Evolutionary conservation across 1,140 invertebrate species (phyloP).

Genomic region (Ylistrum balloti): DNA sequence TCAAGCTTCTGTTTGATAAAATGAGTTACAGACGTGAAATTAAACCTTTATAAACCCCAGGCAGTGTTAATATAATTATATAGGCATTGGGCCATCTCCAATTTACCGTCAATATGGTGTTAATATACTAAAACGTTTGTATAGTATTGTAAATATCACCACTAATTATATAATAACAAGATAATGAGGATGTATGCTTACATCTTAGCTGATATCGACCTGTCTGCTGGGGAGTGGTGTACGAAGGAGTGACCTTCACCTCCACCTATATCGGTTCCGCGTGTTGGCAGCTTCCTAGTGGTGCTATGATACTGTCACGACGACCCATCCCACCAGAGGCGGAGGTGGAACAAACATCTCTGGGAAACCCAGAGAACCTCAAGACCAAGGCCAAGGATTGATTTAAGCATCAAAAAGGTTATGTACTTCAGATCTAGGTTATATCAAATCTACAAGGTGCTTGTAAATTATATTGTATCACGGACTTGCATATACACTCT

Average conservation of each 20-base stretch:
- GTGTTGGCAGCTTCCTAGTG: neutral
- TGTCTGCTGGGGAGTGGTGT: neutral
- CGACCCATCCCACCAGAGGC: neutral
- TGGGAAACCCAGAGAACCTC: neutral
- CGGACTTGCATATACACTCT: too few species aligned
- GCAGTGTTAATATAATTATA: too few species aligned
- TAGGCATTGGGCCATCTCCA: too few species aligned
- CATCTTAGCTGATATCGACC: neutral
- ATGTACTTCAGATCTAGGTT: too few species aligned
- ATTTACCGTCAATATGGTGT: neutral
- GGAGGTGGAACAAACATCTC: neutral
- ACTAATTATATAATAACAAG: neutral
- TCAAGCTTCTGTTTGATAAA: too few species aligned
- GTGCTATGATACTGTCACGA: neutral
- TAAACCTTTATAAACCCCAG: too few species aligned
- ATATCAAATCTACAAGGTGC: too few species aligned
- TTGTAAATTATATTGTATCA: too few species aligned
- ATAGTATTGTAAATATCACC: neutral
- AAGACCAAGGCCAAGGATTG: neutral
- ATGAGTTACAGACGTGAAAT: too few species aligned
- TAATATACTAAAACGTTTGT: neutral
- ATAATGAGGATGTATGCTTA: neutral
- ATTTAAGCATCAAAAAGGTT: neutral
- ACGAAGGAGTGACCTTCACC: neutral
- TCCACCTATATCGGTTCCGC: neutral